Evolutionary conservation across 2,888 invertebrate species (phyloP).

Genomic region (Tanytarsus gracilentus): DNA sequence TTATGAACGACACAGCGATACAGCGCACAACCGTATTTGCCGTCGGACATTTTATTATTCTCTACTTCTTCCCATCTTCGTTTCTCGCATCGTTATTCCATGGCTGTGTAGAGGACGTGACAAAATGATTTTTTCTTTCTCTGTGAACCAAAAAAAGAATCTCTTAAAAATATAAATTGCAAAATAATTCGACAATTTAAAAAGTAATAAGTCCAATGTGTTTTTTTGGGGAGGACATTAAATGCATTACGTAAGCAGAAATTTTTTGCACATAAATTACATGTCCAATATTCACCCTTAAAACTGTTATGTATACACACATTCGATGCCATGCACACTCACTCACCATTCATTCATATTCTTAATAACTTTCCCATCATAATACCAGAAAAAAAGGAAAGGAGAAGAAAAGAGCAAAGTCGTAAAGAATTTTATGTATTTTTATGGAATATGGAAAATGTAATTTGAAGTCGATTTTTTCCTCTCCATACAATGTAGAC

Average conservation of each 20-base stretch:
- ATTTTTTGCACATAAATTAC: not conserved
- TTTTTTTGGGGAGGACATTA: not conserved
- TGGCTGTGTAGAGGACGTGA: too few species aligned
- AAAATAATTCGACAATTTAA: not conserved
- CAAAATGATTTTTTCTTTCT: too few species aligned
- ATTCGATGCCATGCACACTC: slow-evolving; percentile 2
- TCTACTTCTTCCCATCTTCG: not conserved
- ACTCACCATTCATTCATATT: too few species aligned
- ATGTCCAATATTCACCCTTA: not conserved
- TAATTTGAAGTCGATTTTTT: slow-evolving; percentile 26
- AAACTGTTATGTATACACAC: not conserved
- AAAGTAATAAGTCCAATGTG: not conserved
- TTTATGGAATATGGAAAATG: slow-evolving; percentile 26
- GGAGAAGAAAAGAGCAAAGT: too few species aligned
- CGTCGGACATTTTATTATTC: slow-evolving; percentile 20
- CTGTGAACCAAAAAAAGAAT: too few species aligned
- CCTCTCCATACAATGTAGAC: not conserved
- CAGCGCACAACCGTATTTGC: not conserved
- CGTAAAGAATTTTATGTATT: slow-evolving; percentile 13
- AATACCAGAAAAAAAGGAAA: too few species aligned
- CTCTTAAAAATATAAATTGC: too few species aligned
- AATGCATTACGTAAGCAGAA: not conserved
- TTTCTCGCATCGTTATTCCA: not conserved
- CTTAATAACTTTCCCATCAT: slow-evolving; percentile 5
- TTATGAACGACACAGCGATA: too few species aligned